phyloP scores from a whole-genome alignment of 2,888 invertebrate species.

The Pediacus dermestoides region DNA sequence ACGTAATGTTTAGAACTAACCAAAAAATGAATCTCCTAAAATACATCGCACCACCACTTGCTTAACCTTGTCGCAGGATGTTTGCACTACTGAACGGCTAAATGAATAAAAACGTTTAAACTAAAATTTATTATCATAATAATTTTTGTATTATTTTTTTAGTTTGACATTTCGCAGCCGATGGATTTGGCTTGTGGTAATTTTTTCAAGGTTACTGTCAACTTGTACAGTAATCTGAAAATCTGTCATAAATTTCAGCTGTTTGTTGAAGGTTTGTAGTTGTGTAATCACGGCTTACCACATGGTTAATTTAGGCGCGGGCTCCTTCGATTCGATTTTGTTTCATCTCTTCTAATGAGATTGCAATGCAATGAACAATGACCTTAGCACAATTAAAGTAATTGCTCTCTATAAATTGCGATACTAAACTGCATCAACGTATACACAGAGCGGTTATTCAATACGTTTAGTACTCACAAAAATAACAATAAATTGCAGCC shows the following conservation, averaged over 20 bases:
- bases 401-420: constrained; percentile 10
- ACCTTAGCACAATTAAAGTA: constrained; percentile 25
- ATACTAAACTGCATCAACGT: no score
- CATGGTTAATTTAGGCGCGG: constrained; percentile 16
- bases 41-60: constrained; percentile 6
- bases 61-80: no score
- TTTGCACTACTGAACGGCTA: constrained; percentile 21
- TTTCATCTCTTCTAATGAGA: no score
- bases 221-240: constrained; percentile 11
- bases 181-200: no score
- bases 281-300: constrained; percentile 15
- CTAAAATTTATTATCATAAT: constrained; percentile 37
- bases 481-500: no score
- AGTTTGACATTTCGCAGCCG: constrained; percentile 44
- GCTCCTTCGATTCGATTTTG: no score
- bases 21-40: constrained; percentile 39
- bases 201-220: constrained; percentile 27
- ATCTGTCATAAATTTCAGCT: constrained; percentile 2
- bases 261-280: constrained; percentile 3
- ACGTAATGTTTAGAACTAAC: constrained; percentile 42
- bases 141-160: constrained; percentile 37
- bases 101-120: constrained; percentile 22
- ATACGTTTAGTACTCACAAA: no score
- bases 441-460: no score
- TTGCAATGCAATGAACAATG: no score